A percentile compares a stretch with the other conserved stretches of the same genome.
Conservation (phyloP, 2,113 vertebrate genomes). For the Oryzias curvinotus region DNA sequence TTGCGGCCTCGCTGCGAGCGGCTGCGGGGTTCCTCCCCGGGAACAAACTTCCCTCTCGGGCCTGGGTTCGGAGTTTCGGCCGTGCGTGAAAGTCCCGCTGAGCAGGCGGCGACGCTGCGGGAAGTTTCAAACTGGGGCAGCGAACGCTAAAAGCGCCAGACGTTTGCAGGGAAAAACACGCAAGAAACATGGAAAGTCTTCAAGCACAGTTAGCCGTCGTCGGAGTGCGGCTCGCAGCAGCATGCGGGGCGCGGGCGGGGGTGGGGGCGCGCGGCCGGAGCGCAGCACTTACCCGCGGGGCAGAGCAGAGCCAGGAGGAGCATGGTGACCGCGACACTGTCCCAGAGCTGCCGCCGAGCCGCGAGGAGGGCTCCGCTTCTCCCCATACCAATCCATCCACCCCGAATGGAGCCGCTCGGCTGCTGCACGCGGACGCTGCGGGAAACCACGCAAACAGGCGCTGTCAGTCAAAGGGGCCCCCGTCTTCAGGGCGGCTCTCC, state of each 20-base stretch:
- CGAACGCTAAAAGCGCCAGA: no score
- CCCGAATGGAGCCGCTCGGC: conserved; percentile 78
- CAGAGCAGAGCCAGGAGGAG: conserved; percentile 76
- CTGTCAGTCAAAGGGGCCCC: conserved; percentile 77
- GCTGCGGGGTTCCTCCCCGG: no score
- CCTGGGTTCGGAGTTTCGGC: no score
- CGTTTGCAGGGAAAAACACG: no score
- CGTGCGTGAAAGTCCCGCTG: no score
- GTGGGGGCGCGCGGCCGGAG: conserved; percentile 40
- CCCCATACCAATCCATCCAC: conserved; percentile 87
- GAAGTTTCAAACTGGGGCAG: no score
- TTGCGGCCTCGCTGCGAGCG: no score
- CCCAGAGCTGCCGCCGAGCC: conserved; percentile 82
- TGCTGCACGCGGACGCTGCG: conserved; percentile 77
- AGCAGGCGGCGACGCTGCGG: no score
- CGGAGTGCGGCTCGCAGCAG: conserved; percentile 19
- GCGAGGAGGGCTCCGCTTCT: conserved; percentile 80
- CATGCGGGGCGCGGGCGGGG: conserved; percentile 41
- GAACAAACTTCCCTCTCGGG: no score
- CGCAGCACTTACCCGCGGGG: conserved; percentile 74
- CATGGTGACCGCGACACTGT: conserved; percentile 76
- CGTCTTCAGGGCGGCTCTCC: conserved; percentile 63
- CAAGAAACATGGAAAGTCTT: not conserved
- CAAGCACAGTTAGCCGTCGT: no score
- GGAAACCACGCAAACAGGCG: conserved; percentile 72